Conservation (phyloP, 2,888 invertebrate species). For the Drepanosiphum platanoidis region DNA sequence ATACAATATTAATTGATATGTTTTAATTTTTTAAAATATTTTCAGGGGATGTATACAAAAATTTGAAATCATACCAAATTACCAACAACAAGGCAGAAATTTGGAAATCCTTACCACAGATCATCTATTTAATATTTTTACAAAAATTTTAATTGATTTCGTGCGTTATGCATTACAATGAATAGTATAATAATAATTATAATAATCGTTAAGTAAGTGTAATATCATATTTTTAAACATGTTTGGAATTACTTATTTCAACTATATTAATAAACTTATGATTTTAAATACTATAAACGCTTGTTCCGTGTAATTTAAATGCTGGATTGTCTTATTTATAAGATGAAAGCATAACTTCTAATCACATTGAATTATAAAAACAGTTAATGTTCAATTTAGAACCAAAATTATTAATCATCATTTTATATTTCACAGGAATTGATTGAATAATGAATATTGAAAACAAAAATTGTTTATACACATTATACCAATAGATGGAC, state of each 20-base stretch:
- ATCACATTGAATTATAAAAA: too few species aligned
- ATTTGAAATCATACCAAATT: conserved; percentile 58
- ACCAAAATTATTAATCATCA: too few species aligned
- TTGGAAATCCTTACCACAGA: conserved; percentile 22
- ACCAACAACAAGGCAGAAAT: conserved; percentile 44
- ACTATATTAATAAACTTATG: background rate
- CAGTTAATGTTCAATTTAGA: too few species aligned
- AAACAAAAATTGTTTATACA: too few species aligned
- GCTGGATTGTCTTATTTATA: background rate
- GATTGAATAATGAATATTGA: too few species aligned
- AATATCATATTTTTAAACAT: background rate
- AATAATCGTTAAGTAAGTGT: background rate
- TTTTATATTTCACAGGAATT: too few species aligned
- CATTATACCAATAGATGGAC: too few species aligned
- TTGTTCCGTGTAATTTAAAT: background rate
- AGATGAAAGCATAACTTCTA: background rate
- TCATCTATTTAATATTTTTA: conserved; percentile 43
- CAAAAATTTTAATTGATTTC: conserved; percentile 44
- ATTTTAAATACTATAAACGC: background rate
- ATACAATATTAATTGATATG: background rate
- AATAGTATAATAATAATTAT: background rate
- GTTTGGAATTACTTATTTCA: background rate
- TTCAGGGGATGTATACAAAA: conserved; percentile 38
- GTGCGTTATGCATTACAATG: conserved; percentile 23
- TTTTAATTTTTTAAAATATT: conserved; percentile 11